Evolutionary conservation across 2,797 vertebrate species (phyloP).

Genomic region (Myotis daubentonii): DNA sequence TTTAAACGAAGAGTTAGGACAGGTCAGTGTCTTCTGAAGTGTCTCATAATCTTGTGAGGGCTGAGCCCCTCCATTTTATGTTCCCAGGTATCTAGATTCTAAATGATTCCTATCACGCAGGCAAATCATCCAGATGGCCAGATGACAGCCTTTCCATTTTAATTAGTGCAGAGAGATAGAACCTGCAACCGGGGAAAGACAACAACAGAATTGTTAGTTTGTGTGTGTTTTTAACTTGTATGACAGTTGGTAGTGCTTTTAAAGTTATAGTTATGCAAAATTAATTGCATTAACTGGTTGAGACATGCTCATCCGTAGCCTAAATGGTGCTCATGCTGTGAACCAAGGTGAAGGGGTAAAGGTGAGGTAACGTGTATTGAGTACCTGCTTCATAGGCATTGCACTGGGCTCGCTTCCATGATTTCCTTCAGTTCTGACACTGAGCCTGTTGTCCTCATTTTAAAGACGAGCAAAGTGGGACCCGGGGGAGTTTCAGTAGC

Average conservation of each 20-base stretch:
- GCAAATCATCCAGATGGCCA: background rate
- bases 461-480: background rate
- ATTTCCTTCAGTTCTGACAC: background rate
- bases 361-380: background rate
- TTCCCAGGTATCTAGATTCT: background rate
- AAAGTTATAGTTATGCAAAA: fast-evolving
- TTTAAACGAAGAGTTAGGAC: slow-evolving; percentile 97
- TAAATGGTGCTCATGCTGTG: too few species aligned
- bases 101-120: fast-evolving
- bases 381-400: background rate
- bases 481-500: background rate
- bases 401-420: fast-evolving
- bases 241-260: fast-evolving
- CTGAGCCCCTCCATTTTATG: fast-evolving
- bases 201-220: too few species aligned
- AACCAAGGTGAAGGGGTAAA: too few species aligned
- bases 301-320: fast-evolving
- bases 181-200: background rate
- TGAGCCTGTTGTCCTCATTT: fast-evolving
- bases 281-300: background rate
- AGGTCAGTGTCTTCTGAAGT: slow-evolving; percentile 85
- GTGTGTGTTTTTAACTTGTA: background rate
- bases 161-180: too few species aligned
- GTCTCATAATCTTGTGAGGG: fast-evolving
- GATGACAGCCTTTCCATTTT: background rate